Base-by-base conservation (phyloP, 92 coral and sea anemone genomes). In the Montipora capitata region DNA sequence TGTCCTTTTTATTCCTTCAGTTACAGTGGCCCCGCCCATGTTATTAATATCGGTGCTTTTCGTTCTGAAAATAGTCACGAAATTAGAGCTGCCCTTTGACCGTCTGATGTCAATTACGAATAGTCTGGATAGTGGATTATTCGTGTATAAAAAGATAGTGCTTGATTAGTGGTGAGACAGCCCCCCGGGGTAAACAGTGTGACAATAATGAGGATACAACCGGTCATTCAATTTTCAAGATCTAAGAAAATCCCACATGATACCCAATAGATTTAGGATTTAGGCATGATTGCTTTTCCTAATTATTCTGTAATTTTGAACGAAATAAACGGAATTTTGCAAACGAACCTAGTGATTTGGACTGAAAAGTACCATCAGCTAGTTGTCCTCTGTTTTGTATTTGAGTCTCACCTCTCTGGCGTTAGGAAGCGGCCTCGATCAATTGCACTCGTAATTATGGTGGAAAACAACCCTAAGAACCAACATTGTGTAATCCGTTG, bases 21-120 rank as follows among this genome's bases (percentile, higher is more conserved):
- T 67, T n/a, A 67, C 72, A 39, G 17, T 40, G 72, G 45, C 72
- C 38, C 72, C 72, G 43, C 72, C 72, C 72, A 67, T 35, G 44
- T 27, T 27, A 27, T 27, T 27, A 67, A 67, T 27, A 15, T 39
- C 7, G 72, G 42, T 67, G 72, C 17, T 27, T 27, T 67, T 67
- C 72, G 43, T 67, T 27, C 72, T 67, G 66, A 59, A 59, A 59
- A 59, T 59, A 59, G 20, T 59, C 66, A 59, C 66, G 27, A 1
- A 67, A 67, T 67, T 67, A 64, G 70, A 64, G 70, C 41, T 64
- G 70, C 70, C 41, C 70, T 64, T 64, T 64, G 70, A 64, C 70
- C 35, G 8, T 52, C 58, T 52, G 58, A 64, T 1, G 8, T 67
- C 43, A 67, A 27, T 39, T 35, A 67, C 72, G 38, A 67, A 59